Conservation (phyloP, 2,888 invertebrate species). For the Dexiosoma caninum region DNA sequence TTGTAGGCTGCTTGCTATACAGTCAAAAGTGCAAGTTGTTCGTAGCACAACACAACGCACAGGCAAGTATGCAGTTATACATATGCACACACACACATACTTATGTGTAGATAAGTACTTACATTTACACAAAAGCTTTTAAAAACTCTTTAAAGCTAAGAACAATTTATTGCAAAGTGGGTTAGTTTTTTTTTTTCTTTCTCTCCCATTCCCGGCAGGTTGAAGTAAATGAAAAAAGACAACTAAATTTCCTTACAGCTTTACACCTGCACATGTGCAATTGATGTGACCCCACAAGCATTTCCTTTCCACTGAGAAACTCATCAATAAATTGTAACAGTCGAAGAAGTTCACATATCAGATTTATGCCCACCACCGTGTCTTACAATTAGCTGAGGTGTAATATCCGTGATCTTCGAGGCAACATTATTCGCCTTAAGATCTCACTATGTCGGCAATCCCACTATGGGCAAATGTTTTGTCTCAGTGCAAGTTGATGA, state of each 20-base stretch:
- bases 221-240: constrained; percentile 7
- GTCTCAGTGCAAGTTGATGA: too few relatives aligned
- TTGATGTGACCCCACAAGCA: neutral
- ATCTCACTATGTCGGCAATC: too few relatives aligned
- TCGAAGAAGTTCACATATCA: too few relatives aligned
- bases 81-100: neutral
- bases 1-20: constrained; percentile 39
- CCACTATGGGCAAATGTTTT: too few relatives aligned
- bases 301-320: neutral
- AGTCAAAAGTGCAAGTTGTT: constrained; percentile 32
- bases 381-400: too few relatives aligned
- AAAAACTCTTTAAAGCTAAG: constrained; percentile 57
- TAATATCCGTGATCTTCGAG: too few relatives aligned
- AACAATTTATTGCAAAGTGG: constrained; percentile 62
- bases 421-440: too few relatives aligned
- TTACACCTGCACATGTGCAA: neutral
- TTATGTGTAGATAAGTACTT: neutral
- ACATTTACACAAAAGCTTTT: constrained; percentile 27
- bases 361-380: too few relatives aligned
- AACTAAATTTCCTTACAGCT: neutral
- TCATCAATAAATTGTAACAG: neutral
- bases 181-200: constrained; percentile 34
- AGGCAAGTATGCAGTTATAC: neutral
- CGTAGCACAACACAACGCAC: neutral
- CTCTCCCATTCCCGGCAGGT: neutral